These are phyloP conservation scores for Thereuonema tuberculata DNA, from an alignment of 1,140 invertebrate species.

Conservation along the genomic window DNA sequence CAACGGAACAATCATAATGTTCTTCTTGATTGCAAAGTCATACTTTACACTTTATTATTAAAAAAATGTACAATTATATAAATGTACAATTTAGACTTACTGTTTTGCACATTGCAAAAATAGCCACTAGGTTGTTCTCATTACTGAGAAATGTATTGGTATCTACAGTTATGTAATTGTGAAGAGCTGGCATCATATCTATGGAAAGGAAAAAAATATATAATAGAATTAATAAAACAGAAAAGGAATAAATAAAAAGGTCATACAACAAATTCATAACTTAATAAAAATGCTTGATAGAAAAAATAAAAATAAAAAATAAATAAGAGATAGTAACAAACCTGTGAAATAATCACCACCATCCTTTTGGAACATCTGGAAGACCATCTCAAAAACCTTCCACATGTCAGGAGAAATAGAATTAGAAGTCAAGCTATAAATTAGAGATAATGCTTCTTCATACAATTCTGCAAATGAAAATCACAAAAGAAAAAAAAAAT, in stretches of 20 bases:
- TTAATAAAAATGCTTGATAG: too few relatives aligned
- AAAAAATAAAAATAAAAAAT: neutral
- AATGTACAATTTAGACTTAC: constrained; percentile 36
- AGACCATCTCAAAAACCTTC: constrained; percentile 83
- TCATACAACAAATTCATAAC: too few relatives aligned
- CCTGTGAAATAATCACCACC: constrained; percentile 88
- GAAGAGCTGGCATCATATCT: constrained; percentile 96
- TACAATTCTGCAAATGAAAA: constrained; percentile 62
- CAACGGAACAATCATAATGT: too few relatives aligned
- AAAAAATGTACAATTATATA: neutral
- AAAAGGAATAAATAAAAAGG: constrained; percentile 1
- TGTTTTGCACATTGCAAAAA: constrained; percentile 92
- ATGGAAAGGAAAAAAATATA: constrained; percentile 22
- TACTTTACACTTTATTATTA: neutral
- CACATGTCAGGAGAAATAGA: constrained; percentile 87
- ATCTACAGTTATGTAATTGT: constrained; percentile 95
- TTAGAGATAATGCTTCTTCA: constrained; percentile 84
- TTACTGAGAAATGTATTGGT: constrained; percentile 82
- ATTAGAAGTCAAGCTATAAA: constrained; percentile 81
- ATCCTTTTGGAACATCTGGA: constrained; percentile 81
- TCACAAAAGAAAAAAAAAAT: neutral
- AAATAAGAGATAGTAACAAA: constrained; percentile 17
- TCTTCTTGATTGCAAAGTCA: too few relatives aligned
- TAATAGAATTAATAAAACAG: too few relatives aligned
- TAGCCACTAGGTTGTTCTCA: constrained; percentile 72